phyloP scores from a whole-genome alignment of 2,888 invertebrate genomes.

The Prosapia bicincta region DNA sequence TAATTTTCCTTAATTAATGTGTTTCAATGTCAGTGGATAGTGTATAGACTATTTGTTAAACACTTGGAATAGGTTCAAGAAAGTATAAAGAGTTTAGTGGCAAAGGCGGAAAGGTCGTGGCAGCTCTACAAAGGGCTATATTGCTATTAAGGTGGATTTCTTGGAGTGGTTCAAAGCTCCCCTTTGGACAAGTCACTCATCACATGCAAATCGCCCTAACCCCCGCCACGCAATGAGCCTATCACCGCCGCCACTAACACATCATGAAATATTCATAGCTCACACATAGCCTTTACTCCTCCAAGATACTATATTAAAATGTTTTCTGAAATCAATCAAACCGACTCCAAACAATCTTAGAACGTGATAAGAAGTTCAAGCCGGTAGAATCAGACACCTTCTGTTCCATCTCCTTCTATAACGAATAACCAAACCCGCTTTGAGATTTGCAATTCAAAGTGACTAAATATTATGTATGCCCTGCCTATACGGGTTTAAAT shows the following conservation, averaged over 20 bases:
- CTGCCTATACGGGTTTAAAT: too few species aligned
- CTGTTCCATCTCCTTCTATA: neutral
- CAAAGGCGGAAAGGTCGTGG: too few species aligned
- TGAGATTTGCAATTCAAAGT: neutral
- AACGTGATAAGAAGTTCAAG: slow-evolving; percentile 17
- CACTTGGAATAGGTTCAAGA: too few species aligned
- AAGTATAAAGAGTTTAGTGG: too few species aligned
- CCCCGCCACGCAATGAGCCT: neutral
- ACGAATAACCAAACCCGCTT: neutral
- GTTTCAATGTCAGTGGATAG: too few species aligned
- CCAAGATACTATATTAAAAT: slow-evolving; percentile 29
- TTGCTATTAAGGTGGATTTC: neutral
- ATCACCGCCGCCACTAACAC: slow-evolving; percentile 9
- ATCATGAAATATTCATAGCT: slow-evolving; percentile 28
- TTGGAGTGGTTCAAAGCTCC: neutral
- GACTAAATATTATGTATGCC: too few species aligned
- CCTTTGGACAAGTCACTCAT: neutral
- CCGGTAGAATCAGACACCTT: neutral
- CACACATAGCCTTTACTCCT: too few species aligned
- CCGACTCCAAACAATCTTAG: slow-evolving; percentile 14
- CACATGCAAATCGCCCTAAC: neutral
- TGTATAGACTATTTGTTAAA: too few species aligned
- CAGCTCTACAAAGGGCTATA: neutral
- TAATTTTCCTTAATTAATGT: too few species aligned
- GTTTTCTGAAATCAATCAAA: slow-evolving; percentile 28